A percentile compares a stretch with the other conserved stretches of the same genome.
These are phyloP conservation scores for Pygathrix nemaeus DNA, from an alignment of 2,113 vertebrate species.

Conservation along the genomic window DNA sequence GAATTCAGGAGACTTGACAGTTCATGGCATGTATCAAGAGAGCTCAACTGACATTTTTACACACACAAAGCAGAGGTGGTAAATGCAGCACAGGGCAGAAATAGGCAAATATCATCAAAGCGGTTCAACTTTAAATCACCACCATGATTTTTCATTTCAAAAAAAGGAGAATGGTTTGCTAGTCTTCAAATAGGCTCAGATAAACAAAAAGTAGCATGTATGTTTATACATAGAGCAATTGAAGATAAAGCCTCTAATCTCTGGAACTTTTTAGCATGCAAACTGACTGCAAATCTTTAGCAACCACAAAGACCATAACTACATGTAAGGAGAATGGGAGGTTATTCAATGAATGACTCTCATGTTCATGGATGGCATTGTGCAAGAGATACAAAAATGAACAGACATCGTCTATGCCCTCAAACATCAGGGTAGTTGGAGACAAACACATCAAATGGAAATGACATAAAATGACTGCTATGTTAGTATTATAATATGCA, in stretches of 20 bases:
- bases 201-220: conserved; percentile 25
- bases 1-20: background rate
- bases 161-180: background rate
- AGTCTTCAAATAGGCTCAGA: background rate
- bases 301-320: background rate
- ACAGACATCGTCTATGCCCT: background rate
- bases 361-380: background rate
- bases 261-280: conserved; percentile 10
- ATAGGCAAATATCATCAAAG: background rate
- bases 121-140: background rate
- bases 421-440: background rate
- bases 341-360: background rate
- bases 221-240: background rate
- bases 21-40: background rate
- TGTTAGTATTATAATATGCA: background rate
- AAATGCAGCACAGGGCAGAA: background rate
- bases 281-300: background rate
- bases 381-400: background rate
- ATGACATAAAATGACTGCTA: background rate
- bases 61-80: background rate
- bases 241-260: background rate
- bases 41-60: conserved; percentile 4
- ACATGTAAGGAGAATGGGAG: background rate
- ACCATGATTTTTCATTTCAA: background rate
- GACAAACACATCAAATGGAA: background rate